Conservation (phyloP, 1,140 invertebrate species). For the Drosophila micromelanica region DNA sequence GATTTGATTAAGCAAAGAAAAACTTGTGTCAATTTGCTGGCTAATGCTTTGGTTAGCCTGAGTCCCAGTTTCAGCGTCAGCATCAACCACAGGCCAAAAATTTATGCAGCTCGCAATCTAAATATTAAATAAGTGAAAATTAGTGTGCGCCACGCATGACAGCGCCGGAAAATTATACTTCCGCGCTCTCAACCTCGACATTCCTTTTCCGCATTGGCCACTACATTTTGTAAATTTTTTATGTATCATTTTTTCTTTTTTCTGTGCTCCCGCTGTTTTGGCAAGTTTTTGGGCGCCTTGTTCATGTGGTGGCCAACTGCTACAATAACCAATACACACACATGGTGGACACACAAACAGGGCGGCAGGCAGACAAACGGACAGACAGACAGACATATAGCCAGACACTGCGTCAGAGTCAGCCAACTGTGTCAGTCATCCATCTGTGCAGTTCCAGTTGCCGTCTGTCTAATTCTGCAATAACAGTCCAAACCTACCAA, state of each 20-base stretch:
- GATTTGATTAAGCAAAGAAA: constrained; percentile 43
- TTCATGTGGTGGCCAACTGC: constrained; percentile 76
- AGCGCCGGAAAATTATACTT: constrained; percentile 75
- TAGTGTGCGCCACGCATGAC: constrained; percentile 77
- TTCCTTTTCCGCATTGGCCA: constrained; percentile 78
- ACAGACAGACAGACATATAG: constrained; percentile 12
- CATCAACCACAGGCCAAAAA: constrained; percentile 25
- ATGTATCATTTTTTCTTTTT: constrained; percentile 30
- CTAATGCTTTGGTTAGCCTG: constrained; percentile 14
- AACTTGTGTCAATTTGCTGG: constrained; percentile 47
- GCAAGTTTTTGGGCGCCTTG: constrained; percentile 58
- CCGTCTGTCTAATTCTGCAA: constrained; percentile 77
- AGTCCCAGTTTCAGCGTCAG: neutral
- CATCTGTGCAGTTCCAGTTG: constrained; percentile 76
- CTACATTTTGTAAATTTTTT: constrained; percentile 72
- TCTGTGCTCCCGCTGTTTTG: constrained; percentile 19
- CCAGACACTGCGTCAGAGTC: constrained; percentile 56
- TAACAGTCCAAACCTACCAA: constrained; percentile 47
- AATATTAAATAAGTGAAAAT: constrained; percentile 76
- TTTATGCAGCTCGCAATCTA: constrained; percentile 69
- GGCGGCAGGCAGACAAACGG: constrained; percentile 19
- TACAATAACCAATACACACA: constrained; percentile 61
- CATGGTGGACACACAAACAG: constrained; percentile 6
- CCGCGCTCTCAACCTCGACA: constrained; percentile 60
- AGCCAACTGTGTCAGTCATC: constrained; percentile 77